Evolutionary conservation across 1,140 invertebrate genomes (phyloP).

Genomic region (Steinernema khuongi): DNA sequence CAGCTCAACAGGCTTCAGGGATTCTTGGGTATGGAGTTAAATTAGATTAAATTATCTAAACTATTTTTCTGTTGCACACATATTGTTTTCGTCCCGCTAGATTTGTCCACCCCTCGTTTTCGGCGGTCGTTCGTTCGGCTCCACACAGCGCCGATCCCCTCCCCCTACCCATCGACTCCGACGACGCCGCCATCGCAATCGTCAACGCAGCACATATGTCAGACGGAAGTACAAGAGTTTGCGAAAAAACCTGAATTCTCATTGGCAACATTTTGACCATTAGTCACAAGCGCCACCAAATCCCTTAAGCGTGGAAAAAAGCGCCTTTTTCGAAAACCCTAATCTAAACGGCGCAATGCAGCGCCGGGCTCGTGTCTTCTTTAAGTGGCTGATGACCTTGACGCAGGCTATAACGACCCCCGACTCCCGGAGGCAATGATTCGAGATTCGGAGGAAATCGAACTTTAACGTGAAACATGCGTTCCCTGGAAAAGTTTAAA

Average conservation of each 20-base stretch:
- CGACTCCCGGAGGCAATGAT: background rate
- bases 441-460: too few species aligned
- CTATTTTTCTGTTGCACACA: background rate
- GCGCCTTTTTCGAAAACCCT: too few species aligned
- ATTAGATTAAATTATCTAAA: too few species aligned
- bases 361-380: too few species aligned
- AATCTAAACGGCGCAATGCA: too few species aligned
- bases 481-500: background rate
- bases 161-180: background rate
- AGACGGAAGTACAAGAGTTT: constrained; percentile 12
- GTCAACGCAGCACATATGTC: background rate
- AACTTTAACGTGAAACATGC: too few species aligned
- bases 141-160: background rate
- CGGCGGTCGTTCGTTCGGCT: background rate
- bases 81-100: background rate
- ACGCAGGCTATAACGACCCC: background rate
- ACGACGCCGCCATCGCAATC: background rate
- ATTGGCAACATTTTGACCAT: background rate
- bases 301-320: too few species aligned
- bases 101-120: constrained; percentile 2
- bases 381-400: background rate
- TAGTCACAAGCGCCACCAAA: too few species aligned
- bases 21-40: too few species aligned
- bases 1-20: too few species aligned
- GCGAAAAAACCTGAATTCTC: background rate